Conservation (phyloP, 2,797 vertebrate genomes). For the Micropoecilia bifurca region DNA sequence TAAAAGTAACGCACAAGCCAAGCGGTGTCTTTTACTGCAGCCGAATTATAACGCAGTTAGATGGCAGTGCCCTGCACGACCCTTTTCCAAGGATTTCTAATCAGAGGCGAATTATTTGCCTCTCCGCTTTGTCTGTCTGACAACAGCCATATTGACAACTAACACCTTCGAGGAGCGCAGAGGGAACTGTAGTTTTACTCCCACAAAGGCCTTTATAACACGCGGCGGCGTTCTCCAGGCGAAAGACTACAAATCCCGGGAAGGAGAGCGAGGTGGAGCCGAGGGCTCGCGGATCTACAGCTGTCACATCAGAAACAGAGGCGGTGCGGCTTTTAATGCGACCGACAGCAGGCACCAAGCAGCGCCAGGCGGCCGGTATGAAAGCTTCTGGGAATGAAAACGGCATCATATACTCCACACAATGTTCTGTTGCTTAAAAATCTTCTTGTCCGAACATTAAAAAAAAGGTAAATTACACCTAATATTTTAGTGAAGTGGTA, state of each 20-base stretch:
- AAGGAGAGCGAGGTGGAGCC: constrained; percentile 29
- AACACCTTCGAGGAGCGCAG: constrained; percentile 72
- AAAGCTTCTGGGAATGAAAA: background rate
- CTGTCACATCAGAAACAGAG: constrained; percentile 51
- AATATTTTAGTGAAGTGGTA: background rate
- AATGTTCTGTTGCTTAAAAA: background rate
- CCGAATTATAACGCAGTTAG: constrained; percentile 45
- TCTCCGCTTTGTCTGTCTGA: constrained; percentile 87
- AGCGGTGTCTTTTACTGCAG: constrained; percentile 41
- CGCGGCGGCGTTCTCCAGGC: constrained; percentile 17
- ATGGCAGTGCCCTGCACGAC: constrained; percentile 68
- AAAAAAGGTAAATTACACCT: background rate
- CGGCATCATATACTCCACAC: background rate
- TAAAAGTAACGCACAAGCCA: constrained; percentile 43
- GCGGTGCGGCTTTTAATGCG: constrained; percentile 67
- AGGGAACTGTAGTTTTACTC: constrained; percentile 81
- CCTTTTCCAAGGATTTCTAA: constrained; percentile 79
- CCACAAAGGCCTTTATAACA: constrained; percentile 2
- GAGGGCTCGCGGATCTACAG: constrained; percentile 57
- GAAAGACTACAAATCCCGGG: constrained; percentile 69
- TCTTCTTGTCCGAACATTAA: background rate
- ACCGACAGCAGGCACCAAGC: constrained; percentile 17
- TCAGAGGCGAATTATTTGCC: constrained; percentile 84
- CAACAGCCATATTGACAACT: constrained; percentile 86
- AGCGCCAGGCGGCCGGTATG: background rate